Base-by-base conservation (phyloP, 2,113 vertebrate species). In the Heterochromis multidens region DNA sequence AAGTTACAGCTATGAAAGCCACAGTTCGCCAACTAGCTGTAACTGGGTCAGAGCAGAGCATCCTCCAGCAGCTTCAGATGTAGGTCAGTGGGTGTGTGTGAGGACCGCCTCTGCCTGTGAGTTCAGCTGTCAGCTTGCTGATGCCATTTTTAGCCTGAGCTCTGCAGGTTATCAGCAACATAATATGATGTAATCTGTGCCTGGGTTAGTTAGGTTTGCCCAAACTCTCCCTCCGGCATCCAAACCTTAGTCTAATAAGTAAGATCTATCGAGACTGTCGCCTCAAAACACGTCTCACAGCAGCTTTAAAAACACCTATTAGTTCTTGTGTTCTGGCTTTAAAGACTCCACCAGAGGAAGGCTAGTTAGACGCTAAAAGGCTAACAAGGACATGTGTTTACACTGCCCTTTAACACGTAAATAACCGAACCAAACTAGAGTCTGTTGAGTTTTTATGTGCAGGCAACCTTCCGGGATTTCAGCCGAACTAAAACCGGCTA, bases 61-160 rank as follows among this genome's bases (percentile, higher is more conserved):
- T 59, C 60, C 52, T 67, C 31, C 76, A 85, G 70, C 58, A 70
- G 81, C 61, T 56, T 54, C 77, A 84, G 16, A 95, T 94, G 79
- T 94, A 87, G 93, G 93, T 92, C 94, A 93, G 87, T 93, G 86
- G 81, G 87, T 91, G 88, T 37, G 62, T 25, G 37, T 62, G 67
- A 57, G 33, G 17, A 78, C 67, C 49, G 31, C 84, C 81, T 83
- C 40, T 54, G 77, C 29, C 43, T 31, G 43, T 52, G 27, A 2
- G 37, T 37, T 70, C 37, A 70, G 63, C 6, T 70, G 37, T 27
- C 40, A 46, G 17, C 37, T 17, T 70, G 65, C 79, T 82, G 77
- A 77, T 56, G 67, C 76, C 43, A 77, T 85, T 65, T 85, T 90
- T 81, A 88, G 81, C 52, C 52, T 46, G 40, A 49, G 7, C 35